Conservation (phyloP, 2,888 invertebrate species). For the Pollenia amentaria region DNA sequence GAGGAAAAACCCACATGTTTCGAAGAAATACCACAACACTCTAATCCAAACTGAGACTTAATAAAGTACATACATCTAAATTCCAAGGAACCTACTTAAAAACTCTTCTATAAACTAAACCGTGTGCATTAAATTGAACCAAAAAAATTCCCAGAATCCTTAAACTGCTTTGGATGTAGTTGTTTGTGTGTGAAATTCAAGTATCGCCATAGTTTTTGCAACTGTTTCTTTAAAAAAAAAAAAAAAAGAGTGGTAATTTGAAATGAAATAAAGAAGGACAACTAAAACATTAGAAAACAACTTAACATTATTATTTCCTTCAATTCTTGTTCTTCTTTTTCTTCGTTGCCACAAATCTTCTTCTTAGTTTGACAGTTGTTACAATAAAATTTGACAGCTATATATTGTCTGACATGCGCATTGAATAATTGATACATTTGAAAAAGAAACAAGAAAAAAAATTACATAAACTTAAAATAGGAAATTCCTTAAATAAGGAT, state of each 20-base stretch:
- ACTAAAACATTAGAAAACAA: conserved; percentile 49
- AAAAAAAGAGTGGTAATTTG: conserved; percentile 40
- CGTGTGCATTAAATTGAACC: conserved; percentile 5
- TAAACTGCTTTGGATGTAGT: background rate
- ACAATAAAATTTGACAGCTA: conserved; percentile 69
- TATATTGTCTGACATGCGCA: conserved; percentile 66
- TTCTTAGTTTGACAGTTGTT: conserved; percentile 68
- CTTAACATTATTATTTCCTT: background rate
- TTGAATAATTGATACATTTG: conserved; percentile 66
- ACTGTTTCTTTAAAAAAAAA: background rate
- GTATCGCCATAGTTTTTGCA: conserved; percentile 5
- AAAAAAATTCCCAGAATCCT: conserved; percentile 23
- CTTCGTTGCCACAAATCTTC: conserved; percentile 18
- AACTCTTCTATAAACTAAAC: conserved; percentile 35
- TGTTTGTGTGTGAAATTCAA: background rate
- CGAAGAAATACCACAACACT: background rate
- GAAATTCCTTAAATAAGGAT: background rate
- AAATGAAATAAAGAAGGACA: conserved; percentile 66
- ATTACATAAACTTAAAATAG: conserved; percentile 4
- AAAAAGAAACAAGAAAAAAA: background rate
- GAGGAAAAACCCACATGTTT: conserved; percentile 49
- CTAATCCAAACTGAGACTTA: background rate
- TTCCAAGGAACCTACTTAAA: conserved; percentile 21
- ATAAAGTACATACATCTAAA: background rate
- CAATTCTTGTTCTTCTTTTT: background rate